Conservation (phyloP, 2,888 invertebrate genomes). For the Sympetrum striolatum region DNA sequence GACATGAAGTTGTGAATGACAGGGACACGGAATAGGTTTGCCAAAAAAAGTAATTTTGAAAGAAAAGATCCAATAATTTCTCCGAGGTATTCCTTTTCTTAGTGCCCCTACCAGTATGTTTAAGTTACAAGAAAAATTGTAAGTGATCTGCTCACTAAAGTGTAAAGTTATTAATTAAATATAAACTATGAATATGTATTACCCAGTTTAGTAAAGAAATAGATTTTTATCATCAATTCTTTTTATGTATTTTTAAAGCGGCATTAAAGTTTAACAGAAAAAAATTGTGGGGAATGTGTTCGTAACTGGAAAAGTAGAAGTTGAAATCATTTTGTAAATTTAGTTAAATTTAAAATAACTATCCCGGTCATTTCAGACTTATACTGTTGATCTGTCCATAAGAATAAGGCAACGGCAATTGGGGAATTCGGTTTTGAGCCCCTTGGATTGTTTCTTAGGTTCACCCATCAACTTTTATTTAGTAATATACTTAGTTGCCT, state of each 20-base stretch:
- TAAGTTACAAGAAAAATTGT: not conserved
- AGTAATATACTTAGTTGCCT: too few species aligned
- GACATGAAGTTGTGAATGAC: not conserved
- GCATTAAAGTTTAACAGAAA: not conserved
- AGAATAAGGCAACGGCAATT: too few species aligned
- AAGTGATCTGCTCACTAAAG: not conserved
- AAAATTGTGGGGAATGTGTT: not conserved
- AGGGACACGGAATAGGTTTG: not conserved
- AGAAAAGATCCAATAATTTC: not conserved
- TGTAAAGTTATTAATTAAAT: not conserved
- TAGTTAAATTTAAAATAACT: too few species aligned
- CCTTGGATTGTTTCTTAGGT: too few species aligned
- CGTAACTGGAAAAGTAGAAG: not conserved
- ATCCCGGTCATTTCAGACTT: too few species aligned
- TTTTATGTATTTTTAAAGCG: slow-evolving; percentile 5
- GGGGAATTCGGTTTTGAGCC: too few species aligned
- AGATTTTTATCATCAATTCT: slow-evolving; percentile 1
- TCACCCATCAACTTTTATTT: too few species aligned
- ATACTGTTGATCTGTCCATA: too few species aligned
- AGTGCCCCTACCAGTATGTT: not conserved
- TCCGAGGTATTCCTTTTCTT: not conserved
- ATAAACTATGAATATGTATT: not conserved
- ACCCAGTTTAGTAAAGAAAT: slow-evolving; percentile 1
- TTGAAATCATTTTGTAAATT: not conserved
- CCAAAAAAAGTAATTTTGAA: not conserved